Evolutionary conservation across 2,888 invertebrate genomes (phyloP), one percentile per base, ranked within the genome.

Genomic region (Stenoptilia bipunctidactyla): DNA sequence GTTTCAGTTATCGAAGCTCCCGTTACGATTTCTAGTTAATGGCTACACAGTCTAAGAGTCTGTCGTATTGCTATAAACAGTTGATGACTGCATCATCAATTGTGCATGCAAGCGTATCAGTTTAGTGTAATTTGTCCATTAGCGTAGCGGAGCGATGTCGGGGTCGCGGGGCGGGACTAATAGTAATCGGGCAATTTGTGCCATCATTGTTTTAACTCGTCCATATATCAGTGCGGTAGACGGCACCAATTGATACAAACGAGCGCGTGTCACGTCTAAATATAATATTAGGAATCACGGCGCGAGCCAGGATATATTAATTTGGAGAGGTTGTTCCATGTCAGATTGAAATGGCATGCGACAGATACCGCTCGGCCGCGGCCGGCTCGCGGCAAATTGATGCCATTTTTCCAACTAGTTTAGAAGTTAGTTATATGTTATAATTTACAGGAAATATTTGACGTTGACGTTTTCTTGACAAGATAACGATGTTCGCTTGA

Each of bases 231-330:
- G 79, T 56, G 65, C 59, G 61, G 72, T 73, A 80, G 82, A 80
- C 80, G 73, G 69, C 67, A 61, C 65, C 83, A 83, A 83, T 83
- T 83, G 83, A 77, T 79, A 83, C 77, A 83, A 83, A 83, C 76
- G 83, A 80, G 80, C 76, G 70, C 69, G 71, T 82, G 83, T 83
- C 83, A 82, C 72, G 80, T 82, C 83, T 83, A 83, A 82, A 83
- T 83, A 83, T 83, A 83, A 83, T 83, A 83, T 83, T 83, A 82
- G 80, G 83, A 83, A 83, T 83, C 83, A 75, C 83, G 79, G 80
- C 83, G 80, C 77, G 75, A 70, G 83, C 83, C 83, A 83, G 83
- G 83, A 83, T 82, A 82, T 80, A 82, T 80, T 82, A 79, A 82
- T 83, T 77, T 80, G 76, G 66, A 79, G 71, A 72, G 69, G 61